Evolutionary conservation across 2,113 vertebrate genomes (phyloP), one percentile per base, ranked within the genome.

Genomic region (Bujurquina vittata): DNA sequence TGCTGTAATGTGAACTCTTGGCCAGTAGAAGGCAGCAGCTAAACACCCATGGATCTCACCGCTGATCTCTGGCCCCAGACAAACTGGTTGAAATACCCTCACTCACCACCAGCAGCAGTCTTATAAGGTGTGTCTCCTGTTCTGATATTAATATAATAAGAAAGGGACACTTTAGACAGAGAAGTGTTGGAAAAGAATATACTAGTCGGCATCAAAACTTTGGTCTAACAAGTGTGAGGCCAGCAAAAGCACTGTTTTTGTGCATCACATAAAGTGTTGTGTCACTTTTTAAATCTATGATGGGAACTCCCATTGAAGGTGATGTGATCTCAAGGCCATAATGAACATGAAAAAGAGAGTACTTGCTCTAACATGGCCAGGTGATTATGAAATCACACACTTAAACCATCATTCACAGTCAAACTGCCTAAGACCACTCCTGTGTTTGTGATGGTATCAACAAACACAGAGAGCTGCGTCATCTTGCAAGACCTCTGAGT

Each of bases 351-450:
- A 12, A 18, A 7, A 22, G 65, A 60, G 7, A 56, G 40, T 31
- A 69, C 22, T n/a, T 69, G 65, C 65, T 29, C 43, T 15, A 74
- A 35, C 60, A 76, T 54, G 43, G 7, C 46, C 49, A 37, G 61
- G 74, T 20, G 72, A 84, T 87, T 88, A 90, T 79, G 85, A 81
- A 82, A 91, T 31, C 57, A 18, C 3, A 18, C 35, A 52, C 81
- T 86, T 46, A 84, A 78, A 33, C 23, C 26, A 56, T 67, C 81
- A 58, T 76, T 80, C 56, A 43, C 40, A 33, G 62, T 18, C 56
- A 72, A 85, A 84, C 85, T 85, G 87, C 86, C 77, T 33, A 3
- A 65, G 46, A 81, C 77, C 86, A 80, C 84, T 88, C 85, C 85
- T 87, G 73, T 89, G 62, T 89, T 84, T 89, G 84, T 85, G 77